phyloP scores from a whole-genome alignment of 2,113 vertebrate species.

The Gallinago media region DNA sequence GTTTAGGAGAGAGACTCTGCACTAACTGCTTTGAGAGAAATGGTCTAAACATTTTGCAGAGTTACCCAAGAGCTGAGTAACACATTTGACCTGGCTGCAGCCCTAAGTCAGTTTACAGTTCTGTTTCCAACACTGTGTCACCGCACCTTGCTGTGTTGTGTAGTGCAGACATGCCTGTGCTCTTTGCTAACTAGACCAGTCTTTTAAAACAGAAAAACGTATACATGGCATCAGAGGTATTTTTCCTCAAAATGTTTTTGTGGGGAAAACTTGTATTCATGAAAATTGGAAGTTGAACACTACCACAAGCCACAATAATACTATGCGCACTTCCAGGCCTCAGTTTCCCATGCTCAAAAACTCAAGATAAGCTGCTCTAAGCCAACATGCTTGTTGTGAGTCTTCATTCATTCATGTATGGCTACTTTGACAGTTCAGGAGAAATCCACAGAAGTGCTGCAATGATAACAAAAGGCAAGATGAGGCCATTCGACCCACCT shows the following conservation, averaged over 20 bases:
- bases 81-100: background rate
- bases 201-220: background rate
- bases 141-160: background rate
- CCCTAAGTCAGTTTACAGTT: background rate
- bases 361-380: background rate
- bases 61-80: background rate
- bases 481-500: background rate
- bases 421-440: background rate
- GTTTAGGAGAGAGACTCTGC: background rate
- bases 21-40: background rate
- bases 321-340: background rate
- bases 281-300: background rate
- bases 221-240: background rate
- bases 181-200: rapidly evolving
- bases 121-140: background rate
- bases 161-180: background rate
- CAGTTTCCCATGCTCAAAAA: background rate
- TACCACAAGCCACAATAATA: background rate
- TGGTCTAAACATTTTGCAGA: background rate
- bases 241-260: background rate
- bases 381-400: background rate
- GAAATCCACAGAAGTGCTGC: background rate
- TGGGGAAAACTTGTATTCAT: background rate
- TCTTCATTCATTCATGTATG: background rate
- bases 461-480: background rate